Evolutionary conservation across 2,797 vertebrate genomes (phyloP), one percentile per base, ranked within the genome.

Genomic region (Hippopotamyrus pictus): DNA sequence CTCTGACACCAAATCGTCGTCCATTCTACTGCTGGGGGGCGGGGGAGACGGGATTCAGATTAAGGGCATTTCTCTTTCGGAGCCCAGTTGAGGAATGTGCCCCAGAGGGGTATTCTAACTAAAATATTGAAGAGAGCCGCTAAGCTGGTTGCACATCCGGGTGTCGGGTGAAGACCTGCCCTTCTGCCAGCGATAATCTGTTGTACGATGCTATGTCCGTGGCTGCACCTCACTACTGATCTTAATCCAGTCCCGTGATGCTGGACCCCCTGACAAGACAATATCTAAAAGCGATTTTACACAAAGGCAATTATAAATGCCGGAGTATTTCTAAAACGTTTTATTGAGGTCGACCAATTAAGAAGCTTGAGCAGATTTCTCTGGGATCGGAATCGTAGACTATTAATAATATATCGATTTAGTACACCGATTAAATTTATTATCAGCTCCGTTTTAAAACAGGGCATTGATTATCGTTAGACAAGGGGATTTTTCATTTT

Each of bases 1-100:
- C 88, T 95, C 95, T 1, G 94, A 95, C 88, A 91, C 92, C 91
- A 94, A 90, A 1, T 94, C 94, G 90, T 95, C 94, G 90, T 94
- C 95, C 95, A 96, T 96, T 69, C 87, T 90, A 46, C 41, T 12
- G 88, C n/a, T 65, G 8, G 82, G 7, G 11, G 19, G 59, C 59
- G 59, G 44, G 46, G 83, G 19, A 22, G 44, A 11, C 22, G 2
- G 44, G 22, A 19, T 85, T 90, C 51, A 51, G 86, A 50, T 46
- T 3, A 50, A 2, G 22, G 48, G 84, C 62, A 89, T 89, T 11
- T 62, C 65, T 76, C 25, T 53, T 44, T 79, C 48, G 22, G 59
- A 14, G 19, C 19, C 59, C 88, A 41, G 85, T 14, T n/a, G 14
- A 53, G 51, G 29, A 85, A 85, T 51, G 86, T 12, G 11, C 25